Percentiles rank a stretch among this genome's conserved stretches.
Conservation (phyloP, 2,888 invertebrate genomes). For the Pardosa pseudoannulata region DNA sequence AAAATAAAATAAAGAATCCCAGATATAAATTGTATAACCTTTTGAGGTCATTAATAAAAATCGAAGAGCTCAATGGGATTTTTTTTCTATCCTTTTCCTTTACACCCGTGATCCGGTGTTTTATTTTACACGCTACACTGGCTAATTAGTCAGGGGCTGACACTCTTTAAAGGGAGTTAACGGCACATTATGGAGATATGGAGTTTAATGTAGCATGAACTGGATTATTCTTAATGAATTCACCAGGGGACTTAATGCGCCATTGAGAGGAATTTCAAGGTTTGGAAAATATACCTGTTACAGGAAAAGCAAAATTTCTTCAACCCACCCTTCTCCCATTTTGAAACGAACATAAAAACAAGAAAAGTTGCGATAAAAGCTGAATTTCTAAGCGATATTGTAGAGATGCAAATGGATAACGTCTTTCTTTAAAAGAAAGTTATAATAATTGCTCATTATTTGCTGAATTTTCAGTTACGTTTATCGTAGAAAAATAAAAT, state of each 20-base stretch:
- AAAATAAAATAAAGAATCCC: constrained; percentile 24
- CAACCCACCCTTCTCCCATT: no score
- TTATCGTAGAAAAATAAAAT: no score
- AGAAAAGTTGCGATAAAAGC: no score
- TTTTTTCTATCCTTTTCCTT: not conserved
- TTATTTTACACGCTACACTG: not conserved
- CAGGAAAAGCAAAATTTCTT: no score
- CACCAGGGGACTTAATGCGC: not conserved
- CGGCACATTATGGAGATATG: constrained; percentile 16
- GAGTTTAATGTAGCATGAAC: constrained; percentile 29
- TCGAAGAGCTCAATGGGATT: not conserved
- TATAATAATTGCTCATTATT: no score
- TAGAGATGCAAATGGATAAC: no score
- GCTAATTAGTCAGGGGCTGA: constrained; percentile 18
- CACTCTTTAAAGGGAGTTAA: not conserved
- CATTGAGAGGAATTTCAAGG: not conserved
- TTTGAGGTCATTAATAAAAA: constrained; percentile 43
- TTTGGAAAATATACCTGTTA: no score
- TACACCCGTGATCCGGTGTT: not conserved
- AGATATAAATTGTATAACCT: constrained; percentile 45
- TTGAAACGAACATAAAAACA: no score
- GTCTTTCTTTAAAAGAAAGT: no score
- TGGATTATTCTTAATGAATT: constrained; percentile 4
- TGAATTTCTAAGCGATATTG: no score
- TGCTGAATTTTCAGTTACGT: no score